Evolutionary conservation across 2,888 invertebrate species (phyloP).

Genomic region (Gymnoscelis rufifasciata): DNA sequence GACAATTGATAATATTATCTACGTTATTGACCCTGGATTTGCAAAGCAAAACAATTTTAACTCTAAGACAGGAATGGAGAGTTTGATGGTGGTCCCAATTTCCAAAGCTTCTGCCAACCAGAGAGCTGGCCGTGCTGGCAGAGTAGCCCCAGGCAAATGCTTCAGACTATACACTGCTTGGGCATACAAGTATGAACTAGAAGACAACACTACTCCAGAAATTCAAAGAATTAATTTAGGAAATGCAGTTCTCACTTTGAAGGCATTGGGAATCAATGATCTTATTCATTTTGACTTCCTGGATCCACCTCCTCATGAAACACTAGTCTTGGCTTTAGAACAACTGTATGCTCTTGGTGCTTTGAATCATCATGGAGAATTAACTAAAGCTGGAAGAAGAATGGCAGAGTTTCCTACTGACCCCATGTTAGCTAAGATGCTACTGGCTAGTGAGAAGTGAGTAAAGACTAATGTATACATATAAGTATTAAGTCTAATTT

Average conservation of each 20-base stretch:
- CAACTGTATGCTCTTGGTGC: constrained; percentile 98
- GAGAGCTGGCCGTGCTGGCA: constrained; percentile 95
- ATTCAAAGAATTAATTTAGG: constrained; percentile 98
- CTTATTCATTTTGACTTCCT: constrained; percentile 98
- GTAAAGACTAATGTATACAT: constrained; percentile 34
- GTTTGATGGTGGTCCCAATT: constrained; percentile 98
- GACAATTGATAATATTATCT: constrained; percentile 99
- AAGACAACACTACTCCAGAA: constrained; percentile 98
- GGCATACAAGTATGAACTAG: constrained; percentile 98
- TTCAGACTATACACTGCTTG: constrained; percentile 98
- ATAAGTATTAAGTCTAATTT: no score
- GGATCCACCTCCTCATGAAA: constrained; percentile 98
- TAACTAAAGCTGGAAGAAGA: constrained; percentile 96
- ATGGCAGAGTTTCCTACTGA: constrained; percentile 99
- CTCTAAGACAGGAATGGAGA: constrained; percentile 98
- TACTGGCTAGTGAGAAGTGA: constrained; percentile 96
- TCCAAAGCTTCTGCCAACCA: constrained; percentile 99
- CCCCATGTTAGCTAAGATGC: constrained; percentile 99
- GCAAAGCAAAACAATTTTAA: constrained; percentile 99
- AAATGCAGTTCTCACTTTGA: constrained; percentile 97
- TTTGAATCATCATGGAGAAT: constrained; percentile 97
- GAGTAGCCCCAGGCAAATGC: constrained; percentile 98
- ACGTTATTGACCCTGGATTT: constrained; percentile 99
- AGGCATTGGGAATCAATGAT: constrained; percentile 98
- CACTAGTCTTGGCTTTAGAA: constrained; percentile 94